A percentile compares a stretch with the other conserved stretches of the same genome.
phyloP scores from a whole-genome alignment of 1,140 invertebrate species.

The Bactericera cockerelli region DNA sequence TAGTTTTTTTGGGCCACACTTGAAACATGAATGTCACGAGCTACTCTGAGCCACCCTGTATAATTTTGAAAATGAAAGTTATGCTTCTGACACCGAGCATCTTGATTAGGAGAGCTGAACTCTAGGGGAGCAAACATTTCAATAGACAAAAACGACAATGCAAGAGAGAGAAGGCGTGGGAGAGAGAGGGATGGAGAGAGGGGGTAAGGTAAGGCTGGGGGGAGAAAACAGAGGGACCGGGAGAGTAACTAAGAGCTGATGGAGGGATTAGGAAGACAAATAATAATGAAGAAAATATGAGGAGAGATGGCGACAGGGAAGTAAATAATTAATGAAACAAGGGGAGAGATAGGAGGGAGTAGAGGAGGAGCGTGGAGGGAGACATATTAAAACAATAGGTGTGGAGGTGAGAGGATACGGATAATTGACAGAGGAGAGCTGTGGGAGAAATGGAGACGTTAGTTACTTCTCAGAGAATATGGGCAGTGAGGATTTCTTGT shows the following conservation, averaged over 20 bases:
- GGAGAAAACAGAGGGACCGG: background rate
- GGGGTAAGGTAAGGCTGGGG: background rate
- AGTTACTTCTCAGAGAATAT: no score
- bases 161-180: background rate
- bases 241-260: background rate
- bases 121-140: background rate
- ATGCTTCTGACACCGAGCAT: background rate
- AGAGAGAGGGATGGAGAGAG: no score
- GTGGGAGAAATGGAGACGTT: background rate
- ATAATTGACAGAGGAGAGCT: no score
- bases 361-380: no score
- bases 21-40: no score
- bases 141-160: background rate
- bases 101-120: background rate
- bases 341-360: no score
- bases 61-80: background rate
- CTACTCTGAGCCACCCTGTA: background rate
- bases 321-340: background rate
- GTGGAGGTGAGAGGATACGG: no score
- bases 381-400: no score
- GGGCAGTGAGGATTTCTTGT: no score
- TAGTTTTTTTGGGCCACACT: no score
- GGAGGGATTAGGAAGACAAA: background rate
- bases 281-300: slow-evolving; percentile 10
- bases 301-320: background rate